Evolutionary conservation across 2,113 vertebrate species (phyloP).

Genomic region (Anoplopoma fimbria): DNA sequence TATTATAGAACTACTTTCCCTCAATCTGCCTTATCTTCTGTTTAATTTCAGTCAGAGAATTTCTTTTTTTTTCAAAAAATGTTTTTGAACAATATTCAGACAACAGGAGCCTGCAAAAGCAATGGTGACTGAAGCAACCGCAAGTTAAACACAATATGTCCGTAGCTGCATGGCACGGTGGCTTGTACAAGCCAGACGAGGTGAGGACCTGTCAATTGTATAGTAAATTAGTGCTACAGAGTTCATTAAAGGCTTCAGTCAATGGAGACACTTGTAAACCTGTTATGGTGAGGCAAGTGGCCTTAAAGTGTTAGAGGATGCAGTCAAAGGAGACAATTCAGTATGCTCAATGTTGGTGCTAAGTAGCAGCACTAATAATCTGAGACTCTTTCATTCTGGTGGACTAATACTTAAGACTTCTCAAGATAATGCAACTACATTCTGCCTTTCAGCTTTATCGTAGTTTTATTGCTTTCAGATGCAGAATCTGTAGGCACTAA

Average conservation of each 20-base stretch:
- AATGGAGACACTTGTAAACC: slow-evolving; percentile 1
- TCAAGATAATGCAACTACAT: background rate
- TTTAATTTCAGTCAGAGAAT: background rate
- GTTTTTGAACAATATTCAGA: background rate
- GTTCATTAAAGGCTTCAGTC: slow-evolving; percentile 27
- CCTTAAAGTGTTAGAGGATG: slow-evolving; percentile 18
- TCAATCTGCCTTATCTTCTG: background rate
- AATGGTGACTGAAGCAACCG: background rate
- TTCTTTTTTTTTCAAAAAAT: background rate
- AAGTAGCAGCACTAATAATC: background rate
- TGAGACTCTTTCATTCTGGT: rapidly evolving
- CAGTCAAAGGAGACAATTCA: slow-evolving; percentile 29
- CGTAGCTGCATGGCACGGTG: background rate
- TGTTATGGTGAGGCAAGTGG: slow-evolving; percentile 10
- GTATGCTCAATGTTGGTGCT: slow-evolving; percentile 1
- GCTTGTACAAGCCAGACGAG: background rate
- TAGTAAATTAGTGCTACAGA: background rate
- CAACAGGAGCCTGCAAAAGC: background rate
- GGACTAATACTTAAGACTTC: background rate
- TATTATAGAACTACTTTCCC: background rate
- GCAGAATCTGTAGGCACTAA: background rate
- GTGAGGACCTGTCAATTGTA: background rate
- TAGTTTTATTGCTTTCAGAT: background rate
- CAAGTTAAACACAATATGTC: background rate
- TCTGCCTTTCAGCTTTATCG: background rate